Percentiles rank a stretch among this genome's conserved stretches.
Conservation (phyloP, 2,797 vertebrate species). For the Ciconia nigra region DNA sequence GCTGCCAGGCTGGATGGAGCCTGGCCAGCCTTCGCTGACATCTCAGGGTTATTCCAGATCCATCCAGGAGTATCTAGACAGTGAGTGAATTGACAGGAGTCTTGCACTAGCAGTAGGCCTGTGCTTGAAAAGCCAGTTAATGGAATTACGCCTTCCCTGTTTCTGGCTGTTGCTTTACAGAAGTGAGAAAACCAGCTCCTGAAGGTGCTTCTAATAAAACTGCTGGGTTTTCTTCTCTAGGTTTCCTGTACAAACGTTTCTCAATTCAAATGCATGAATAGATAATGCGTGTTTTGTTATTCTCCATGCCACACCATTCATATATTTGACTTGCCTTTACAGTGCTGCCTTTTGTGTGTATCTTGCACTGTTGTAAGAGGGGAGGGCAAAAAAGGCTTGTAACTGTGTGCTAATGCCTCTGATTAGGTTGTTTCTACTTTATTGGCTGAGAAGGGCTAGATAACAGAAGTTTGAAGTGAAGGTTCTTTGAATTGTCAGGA, state of each 20-base stretch:
- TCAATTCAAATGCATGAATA: background rate
- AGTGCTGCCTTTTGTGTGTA: background rate
- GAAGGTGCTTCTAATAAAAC: background rate
- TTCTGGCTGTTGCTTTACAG: background rate
- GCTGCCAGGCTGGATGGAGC: background rate
- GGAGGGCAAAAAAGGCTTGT: background rate
- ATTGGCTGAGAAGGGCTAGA: constrained; percentile 1
- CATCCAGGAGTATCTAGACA: background rate
- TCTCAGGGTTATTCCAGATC: background rate
- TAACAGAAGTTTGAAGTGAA: background rate
- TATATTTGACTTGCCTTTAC: background rate
- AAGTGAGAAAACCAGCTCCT: background rate
- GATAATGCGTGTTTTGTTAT: background rate
- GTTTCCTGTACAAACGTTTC: background rate
- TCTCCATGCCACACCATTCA: background rate
- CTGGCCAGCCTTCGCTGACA: background rate
- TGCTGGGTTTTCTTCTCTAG: background rate
- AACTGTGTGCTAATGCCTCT: background rate
- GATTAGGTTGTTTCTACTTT: background rate
- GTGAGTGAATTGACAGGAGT: rapidly evolving
- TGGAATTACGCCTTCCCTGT: background rate
- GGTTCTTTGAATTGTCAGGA: background rate
- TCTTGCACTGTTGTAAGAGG: background rate
- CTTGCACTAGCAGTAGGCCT: background rate
- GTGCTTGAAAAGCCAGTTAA: background rate